Conservation (phyloP, 1,140 invertebrate species). For the Limonius californicus region DNA sequence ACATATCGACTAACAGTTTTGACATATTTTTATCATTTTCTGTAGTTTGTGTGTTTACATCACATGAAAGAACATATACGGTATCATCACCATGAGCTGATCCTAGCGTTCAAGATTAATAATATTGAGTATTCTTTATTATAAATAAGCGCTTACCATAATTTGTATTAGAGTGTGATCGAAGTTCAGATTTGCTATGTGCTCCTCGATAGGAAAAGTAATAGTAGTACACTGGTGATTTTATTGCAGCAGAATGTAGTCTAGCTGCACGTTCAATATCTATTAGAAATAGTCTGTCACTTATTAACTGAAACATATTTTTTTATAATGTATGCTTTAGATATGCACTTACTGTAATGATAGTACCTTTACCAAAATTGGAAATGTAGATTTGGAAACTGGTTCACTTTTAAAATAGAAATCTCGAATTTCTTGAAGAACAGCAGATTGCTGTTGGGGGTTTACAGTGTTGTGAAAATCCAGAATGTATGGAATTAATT, state of each 20-base stretch:
- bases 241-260: conserved; percentile 52
- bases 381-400: conserved; percentile 29
- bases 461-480: conserved; percentile 35
- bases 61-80: conserved; percentile 30
- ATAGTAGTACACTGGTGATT: conserved; percentile 59
- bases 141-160: conserved; percentile 35
- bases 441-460: conserved; percentile 19
- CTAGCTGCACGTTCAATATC: conserved; percentile 55
- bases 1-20: conserved; percentile 28
- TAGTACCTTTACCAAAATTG: conserved; percentile 14
- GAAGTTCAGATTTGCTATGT: conserved; percentile 31
- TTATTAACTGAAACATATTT: conserved; percentile 52
- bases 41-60: conserved; percentile 28
- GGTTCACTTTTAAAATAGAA: conserved; percentile 31
- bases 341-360: no score
- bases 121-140: no score
- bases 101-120: conserved; percentile 9
- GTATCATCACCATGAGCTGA: conserved; percentile 40
- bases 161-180: conserved; percentile 23
- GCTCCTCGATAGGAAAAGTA: conserved; percentile 51
- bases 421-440: conserved; percentile 33
- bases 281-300: conserved; percentile 57
- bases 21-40: conserved; percentile 31
- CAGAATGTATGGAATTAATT: conserved; percentile 35
- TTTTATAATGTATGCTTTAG: no score